A percentile compares a stretch with the other conserved stretches of the same genome.
Conservation (phyloP, 1,140 invertebrate genomes). For the Caenorhabditis elegans region DNA sequence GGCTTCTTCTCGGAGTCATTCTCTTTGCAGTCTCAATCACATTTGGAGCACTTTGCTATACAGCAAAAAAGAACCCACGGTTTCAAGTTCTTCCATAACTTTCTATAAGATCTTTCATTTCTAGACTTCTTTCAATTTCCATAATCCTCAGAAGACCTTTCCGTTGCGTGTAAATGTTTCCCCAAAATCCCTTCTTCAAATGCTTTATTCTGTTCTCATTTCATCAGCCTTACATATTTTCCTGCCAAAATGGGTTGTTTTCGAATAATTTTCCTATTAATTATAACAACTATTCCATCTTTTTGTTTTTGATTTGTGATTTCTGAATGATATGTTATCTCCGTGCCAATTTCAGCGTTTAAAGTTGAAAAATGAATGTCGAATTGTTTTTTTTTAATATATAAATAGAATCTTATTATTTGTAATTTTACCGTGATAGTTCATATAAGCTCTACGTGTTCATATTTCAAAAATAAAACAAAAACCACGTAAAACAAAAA, state of each 20-base stretch:
- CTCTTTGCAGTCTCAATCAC: constrained; percentile 23
- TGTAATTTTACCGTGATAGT: too few relatives aligned
- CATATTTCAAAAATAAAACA: too few relatives aligned
- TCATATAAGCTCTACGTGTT: too few relatives aligned
- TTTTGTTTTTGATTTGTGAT: neutral
- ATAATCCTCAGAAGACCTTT: constrained; percentile 17
- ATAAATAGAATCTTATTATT: too few relatives aligned
- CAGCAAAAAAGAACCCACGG: constrained; percentile 12
- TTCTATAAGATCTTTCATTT: too few relatives aligned
- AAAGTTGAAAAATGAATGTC: too few relatives aligned
- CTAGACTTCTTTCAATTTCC: neutral
- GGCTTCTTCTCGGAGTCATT: constrained; percentile 29
- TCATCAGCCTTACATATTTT: neutral
- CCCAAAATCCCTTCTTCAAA: neutral
- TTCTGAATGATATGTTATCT: neutral
- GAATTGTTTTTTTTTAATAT: too few relatives aligned
- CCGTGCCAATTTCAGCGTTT: constrained; percentile 16
- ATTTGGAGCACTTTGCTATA: constrained; percentile 18
- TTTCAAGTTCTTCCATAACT: constrained; percentile 16
- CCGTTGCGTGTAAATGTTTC: constrained; percentile 24
- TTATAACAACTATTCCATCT: neutral
- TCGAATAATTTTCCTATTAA: neutral
- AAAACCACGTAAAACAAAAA: neutral
- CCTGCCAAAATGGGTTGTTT: neutral
- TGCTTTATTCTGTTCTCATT: neutral